Evolutionary conservation across 1,140 invertebrate genomes (phyloP).

Genomic region (Colletes gigas): DNA sequence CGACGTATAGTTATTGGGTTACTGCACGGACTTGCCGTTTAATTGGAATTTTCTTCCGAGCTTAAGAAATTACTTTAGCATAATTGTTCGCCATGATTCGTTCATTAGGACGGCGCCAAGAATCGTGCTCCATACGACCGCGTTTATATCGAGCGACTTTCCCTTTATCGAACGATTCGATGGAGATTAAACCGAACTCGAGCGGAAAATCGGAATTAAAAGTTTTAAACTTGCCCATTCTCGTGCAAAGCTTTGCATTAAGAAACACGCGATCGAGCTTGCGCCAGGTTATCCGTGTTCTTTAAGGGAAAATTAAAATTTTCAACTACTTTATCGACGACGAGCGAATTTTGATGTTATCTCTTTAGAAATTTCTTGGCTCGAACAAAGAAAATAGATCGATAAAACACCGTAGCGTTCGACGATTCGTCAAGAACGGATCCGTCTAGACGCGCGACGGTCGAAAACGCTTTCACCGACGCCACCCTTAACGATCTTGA

Average conservation of each 20-base stretch:
- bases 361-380: too few relatives aligned
- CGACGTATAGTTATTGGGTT: conserved; percentile 55
- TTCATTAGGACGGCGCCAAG: conserved; percentile 42
- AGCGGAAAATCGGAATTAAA: conserved; percentile 9
- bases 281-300: too few relatives aligned
- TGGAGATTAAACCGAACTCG: conserved; percentile 2
- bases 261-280: too few relatives aligned
- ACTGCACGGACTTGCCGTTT: conserved; percentile 32
- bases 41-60: conserved; percentile 56
- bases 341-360: too few relatives aligned
- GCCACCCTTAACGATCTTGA: conserved; percentile 29
- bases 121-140: conserved; percentile 4
- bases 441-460: conserved; percentile 21
- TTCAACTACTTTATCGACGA: too few relatives aligned
- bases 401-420: too few relatives aligned
- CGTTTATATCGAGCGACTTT: conserved; percentile 30
- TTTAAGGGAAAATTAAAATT: too few relatives aligned
- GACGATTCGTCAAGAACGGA: not conserved
- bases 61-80: conserved; percentile 57
- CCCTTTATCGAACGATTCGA: conserved; percentile 30
- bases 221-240: too few relatives aligned
- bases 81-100: conserved; percentile 49
- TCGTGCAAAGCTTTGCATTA: too few relatives aligned
- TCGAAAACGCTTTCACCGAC: conserved; percentile 12
- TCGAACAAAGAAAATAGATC: too few relatives aligned